Base-by-base conservation (phyloP, 2,113 vertebrate species). In the Trematomus loennbergii region DNA sequence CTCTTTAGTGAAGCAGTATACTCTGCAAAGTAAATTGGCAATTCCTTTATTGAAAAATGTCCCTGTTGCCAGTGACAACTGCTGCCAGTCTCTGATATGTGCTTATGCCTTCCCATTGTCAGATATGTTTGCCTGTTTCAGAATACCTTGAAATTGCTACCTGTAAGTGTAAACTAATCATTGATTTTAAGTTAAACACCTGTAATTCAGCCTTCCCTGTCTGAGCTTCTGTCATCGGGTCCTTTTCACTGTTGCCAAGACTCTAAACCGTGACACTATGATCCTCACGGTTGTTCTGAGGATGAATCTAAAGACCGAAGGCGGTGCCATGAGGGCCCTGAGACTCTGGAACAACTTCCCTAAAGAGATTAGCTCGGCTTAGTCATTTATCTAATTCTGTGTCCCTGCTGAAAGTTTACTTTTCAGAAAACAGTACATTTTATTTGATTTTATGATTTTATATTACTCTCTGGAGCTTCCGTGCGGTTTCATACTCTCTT, bases 341-440 rank as follows among this genome's bases (percentile, higher is more conserved):
- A 70, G 49, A 55, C 43, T 52, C 49, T 36, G 54, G 40, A 76
- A 9, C 72, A 66, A 29, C 57, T 72, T 43, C n/a, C 12, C 17
- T 9, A 57, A 66, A 10, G 18, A 72, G 53, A 72, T 81, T 36
- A 72, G 13, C 55, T 79, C 18, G 9, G 46, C 25, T 62, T 36
- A 43, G 18, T 63, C 45, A 36, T 5, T 72, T 58, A 66, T 43
- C 59, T 75, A n/a, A 3, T 9, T 36, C 2, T 49, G 22, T 36
- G 71, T 50, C 33, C 12, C 43, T 69, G n/a, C 54, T 46, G 12
- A 73, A 66, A 72, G 22, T 60, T 71, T 15, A 77, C 61, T 77
- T 49, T 72, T 48, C 57, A 46, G 10, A 52, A 25, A 40, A 40
- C 36, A 40, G 36, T 4, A n/a, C 20, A 73, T 61, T 54, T 61